Evolutionary conservation across 1,140 invertebrate genomes (phyloP).

Genomic region (Drosophila eugracilis): DNA sequence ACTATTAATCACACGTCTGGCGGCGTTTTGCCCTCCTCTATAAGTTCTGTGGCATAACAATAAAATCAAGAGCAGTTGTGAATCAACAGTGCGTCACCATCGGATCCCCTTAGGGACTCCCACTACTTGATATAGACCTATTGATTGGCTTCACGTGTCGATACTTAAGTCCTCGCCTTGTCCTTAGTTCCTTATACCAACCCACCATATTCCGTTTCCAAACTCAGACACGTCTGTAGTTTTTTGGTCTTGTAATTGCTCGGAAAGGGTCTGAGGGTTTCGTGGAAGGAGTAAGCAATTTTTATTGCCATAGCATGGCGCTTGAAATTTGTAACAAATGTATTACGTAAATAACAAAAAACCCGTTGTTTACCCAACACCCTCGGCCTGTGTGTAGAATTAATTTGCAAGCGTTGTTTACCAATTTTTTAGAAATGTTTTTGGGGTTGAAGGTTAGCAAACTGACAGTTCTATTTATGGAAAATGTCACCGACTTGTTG

Average conservation of each 20-base stretch:
- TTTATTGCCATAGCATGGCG: constrained; percentile 45
- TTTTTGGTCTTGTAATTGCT: constrained; percentile 49
- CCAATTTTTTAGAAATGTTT: constrained; percentile 22
- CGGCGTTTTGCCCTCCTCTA: not conserved
- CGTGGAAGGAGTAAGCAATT: constrained; percentile 20
- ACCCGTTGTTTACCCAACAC: constrained; percentile 21
- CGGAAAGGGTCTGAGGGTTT: not conserved
- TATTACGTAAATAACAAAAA: constrained; percentile 51
- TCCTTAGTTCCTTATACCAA: not conserved
- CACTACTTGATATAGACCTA: constrained; percentile 29
- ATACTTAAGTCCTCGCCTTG: constrained; percentile 40
- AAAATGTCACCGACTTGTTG: constrained; percentile 34
- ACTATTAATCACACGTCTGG: constrained; percentile 65
- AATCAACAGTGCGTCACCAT: constrained; percentile 79
- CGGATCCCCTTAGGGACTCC: not conserved
- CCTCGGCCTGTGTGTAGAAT: constrained; percentile 4
- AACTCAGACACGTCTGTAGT: constrained; percentile 62
- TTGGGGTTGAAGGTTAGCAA: not conserved
- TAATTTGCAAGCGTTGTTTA: constrained; percentile 24
- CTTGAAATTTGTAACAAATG: constrained; percentile 39
- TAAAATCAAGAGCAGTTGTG: constrained; percentile 70
- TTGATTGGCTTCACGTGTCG: constrained; percentile 78
- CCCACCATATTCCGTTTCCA: not conserved
- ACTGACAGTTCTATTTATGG: constrained; percentile 12
- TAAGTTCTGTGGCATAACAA: constrained; percentile 54